Evolutionary conservation across 2,888 invertebrate genomes (phyloP).

Genomic region (Stictocephala bisonia): DNA sequence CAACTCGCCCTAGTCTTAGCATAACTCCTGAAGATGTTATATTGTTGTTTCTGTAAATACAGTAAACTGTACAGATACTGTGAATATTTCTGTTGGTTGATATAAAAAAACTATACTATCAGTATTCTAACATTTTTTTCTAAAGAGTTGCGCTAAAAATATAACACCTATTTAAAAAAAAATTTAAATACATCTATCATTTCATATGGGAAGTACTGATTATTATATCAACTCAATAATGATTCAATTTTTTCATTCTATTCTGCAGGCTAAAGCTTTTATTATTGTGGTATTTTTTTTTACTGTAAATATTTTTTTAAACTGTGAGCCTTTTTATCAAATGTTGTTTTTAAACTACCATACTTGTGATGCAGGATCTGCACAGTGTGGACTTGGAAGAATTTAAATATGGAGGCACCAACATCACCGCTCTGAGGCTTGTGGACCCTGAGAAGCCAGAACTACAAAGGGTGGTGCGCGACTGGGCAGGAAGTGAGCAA

Average conservation of each 20-base stretch:
- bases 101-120: too few species aligned
- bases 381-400: slow-evolving; percentile 93
- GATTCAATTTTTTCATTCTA: background rate
- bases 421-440: slow-evolving; percentile 92
- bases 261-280: background rate
- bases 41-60: too few species aligned
- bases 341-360: background rate
- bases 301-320: background rate
- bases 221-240: background rate
- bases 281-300: background rate
- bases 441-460: slow-evolving; percentile 87
- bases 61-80: too few species aligned
- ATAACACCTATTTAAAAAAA: too few species aligned
- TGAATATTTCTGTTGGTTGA: too few species aligned
- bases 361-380: slow-evolving; percentile 74
- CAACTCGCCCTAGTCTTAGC: too few species aligned
- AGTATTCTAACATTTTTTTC: too few species aligned
- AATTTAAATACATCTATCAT: slow-evolving; percentile 28
- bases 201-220: background rate
- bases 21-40: too few species aligned
- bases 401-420: slow-evolving; percentile 95
- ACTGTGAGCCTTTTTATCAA: background rate
- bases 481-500: slow-evolving; percentile 83
- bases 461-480: slow-evolving; percentile 80
- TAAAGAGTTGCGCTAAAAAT: too few species aligned